A percentile compares a stretch with the other conserved stretches of the same genome.
Evolutionary conservation across 2,113 vertebrate species (phyloP).

Genomic region (Thryonomys swinderianus): DNA sequence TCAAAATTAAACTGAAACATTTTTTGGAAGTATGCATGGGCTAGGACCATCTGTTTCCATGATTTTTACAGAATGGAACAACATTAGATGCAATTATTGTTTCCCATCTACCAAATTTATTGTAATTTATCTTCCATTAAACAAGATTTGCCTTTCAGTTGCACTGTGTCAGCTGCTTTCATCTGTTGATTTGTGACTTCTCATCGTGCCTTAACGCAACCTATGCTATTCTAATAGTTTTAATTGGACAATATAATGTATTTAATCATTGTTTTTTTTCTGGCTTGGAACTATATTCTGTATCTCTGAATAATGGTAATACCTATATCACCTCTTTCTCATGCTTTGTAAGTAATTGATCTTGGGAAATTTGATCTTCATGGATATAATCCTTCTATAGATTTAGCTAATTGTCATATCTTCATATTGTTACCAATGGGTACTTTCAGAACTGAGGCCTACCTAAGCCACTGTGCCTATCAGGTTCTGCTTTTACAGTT

Average conservation of each 20-base stretch:
- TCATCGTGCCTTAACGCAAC: not conserved
- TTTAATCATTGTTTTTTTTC: not conserved
- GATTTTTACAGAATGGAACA: slow-evolving; percentile 37
- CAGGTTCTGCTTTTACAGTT: not conserved
- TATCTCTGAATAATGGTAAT: not conserved
- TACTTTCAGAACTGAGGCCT: not conserved
- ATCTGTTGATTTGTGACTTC: not conserved
- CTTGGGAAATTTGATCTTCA: not conserved
- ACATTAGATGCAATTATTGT: slow-evolving; percentile 13
- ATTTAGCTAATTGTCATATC: not conserved
- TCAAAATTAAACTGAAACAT: slow-evolving; percentile 60
- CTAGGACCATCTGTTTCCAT: slow-evolving; percentile 28
- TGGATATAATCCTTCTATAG: accelerated
- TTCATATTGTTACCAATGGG: accelerated
- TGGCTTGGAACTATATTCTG: not conserved
- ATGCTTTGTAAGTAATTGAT: not conserved
- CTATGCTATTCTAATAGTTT: not conserved
- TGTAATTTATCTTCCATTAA: not conserved
- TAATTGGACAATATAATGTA: not conserved
- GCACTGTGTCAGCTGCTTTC: not conserved
- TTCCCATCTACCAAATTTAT: not conserved
- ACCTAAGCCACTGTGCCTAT: not conserved
- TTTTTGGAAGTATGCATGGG: not conserved
- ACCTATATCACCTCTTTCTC: not conserved
- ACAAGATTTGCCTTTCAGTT: not conserved